Evolutionary conservation across 2,888 invertebrate species (phyloP), one percentile per base, ranked within the genome.

Genomic region (Platypus cylindrus): DNA sequence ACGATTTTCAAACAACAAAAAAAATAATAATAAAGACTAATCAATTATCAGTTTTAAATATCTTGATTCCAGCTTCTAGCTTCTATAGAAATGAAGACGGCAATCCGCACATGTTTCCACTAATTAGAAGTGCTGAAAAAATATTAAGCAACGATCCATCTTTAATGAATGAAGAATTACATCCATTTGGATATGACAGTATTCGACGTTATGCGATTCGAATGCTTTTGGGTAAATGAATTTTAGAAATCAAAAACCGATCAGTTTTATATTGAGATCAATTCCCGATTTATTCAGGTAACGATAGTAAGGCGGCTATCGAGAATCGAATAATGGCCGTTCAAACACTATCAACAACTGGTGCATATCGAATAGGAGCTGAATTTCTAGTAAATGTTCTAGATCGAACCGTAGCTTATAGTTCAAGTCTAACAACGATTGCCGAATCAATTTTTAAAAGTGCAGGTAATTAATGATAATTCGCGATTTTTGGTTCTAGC

Each of bases 391-490:
- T 65, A 40, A 63, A 62, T 32, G 62, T 63, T 48, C 62, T 63
- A 2, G 65, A 67, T 12, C 63, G 62, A 43, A 76, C 76, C 54
- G 66, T 63, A 23, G 50, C 65, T 26, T 77, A 73, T 55, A 51
- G 75, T 43, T 75, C 77, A 17, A 61, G 66, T 15, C 78, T 77
- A 1, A 68, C 75, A 1, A 78, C 78, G 76, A 76, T 75, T 51
- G 76, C 79, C 52, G 66, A 66, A 9, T 72, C 73, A 4, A 62
- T 79, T 37, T 73, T 76, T 57, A 71, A 69, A 62, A 68, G 73
- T 48, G 58, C 71, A 40, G 75, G 75, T 13, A 26, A 17, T 13
- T 25, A 31, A 28, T 32, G 8, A 23, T 24, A 11, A n/a, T 24
- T 9, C 12, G 12, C n/a, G n/a, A 24, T 24, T 4, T n/a, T 7